Evolutionary conservation across 2,888 invertebrate genomes (phyloP).

Genomic region (Nasonia oneida): DNA sequence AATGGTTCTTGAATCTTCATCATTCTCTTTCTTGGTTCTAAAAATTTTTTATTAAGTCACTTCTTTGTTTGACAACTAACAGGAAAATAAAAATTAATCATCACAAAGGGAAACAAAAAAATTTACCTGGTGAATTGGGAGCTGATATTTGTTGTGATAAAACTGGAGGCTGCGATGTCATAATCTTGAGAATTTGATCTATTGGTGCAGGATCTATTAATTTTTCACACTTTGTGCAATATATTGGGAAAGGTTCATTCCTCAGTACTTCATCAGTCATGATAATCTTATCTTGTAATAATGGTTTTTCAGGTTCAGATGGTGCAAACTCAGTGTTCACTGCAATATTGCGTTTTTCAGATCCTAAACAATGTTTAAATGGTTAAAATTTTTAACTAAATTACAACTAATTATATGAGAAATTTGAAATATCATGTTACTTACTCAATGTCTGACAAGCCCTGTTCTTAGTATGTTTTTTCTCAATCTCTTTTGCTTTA

Average conservation of each 20-base stretch:
- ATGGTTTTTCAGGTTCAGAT: conserved; percentile 40
- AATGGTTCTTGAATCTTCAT: neutral
- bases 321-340: conserved; percentile 39
- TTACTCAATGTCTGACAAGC: conserved; percentile 51
- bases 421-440: neutral
- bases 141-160: conserved; percentile 65
- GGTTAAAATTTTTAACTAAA: neutral
- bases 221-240: conserved; percentile 69
- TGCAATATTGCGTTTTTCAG: conserved; percentile 30
- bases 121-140: conserved; percentile 60
- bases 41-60: neutral
- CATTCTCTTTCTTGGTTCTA: neutral
- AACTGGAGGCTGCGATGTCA: conserved; percentile 67
- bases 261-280: conserved; percentile 63
- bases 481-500: conserved; percentile 27
- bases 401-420: neutral
- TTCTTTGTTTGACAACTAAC: neutral
- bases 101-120: neutral
- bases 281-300: conserved; percentile 60
- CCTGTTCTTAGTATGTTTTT: conserved; percentile 45
- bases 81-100: neutral
- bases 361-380: conserved; percentile 23
- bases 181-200: conserved; percentile 69
- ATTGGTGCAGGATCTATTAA: conserved; percentile 64
- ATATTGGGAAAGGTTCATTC: conserved; percentile 68